Percentiles rank a stretch among this genome's conserved stretches.
Evolutionary conservation across 2,797 vertebrate species (phyloP).

Genomic region (Smutsia gigantea): DNA sequence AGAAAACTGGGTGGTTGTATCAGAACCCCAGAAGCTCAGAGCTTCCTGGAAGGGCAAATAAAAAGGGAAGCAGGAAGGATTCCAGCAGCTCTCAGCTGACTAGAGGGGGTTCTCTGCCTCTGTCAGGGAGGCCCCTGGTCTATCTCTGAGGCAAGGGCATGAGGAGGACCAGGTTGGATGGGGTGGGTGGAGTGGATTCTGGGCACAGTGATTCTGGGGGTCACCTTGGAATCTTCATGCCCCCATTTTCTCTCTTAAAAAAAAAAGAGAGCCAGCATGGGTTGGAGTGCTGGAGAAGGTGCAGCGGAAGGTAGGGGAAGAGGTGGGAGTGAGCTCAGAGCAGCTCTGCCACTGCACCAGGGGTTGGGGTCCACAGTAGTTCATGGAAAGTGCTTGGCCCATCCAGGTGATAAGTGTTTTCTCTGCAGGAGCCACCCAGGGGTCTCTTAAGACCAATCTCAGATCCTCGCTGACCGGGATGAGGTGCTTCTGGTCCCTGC

Average conservation of each 20-base stretch:
- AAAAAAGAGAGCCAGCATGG: background rate
- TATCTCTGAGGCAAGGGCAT: background rate
- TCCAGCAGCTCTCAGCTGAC: no score
- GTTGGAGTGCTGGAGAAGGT: background rate
- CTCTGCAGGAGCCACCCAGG: background rate
- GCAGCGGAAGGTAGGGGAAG: accelerated
- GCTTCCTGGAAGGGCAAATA: background rate
- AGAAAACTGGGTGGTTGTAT: background rate
- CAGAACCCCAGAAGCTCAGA: background rate
- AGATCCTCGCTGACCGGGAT: background rate
- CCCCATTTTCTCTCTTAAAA: background rate
- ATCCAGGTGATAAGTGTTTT: background rate
- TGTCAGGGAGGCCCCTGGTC: background rate
- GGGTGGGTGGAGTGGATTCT: background rate
- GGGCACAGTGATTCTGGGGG: background rate
- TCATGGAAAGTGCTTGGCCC: background rate
- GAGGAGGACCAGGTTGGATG: background rate
- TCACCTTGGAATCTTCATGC: no score
- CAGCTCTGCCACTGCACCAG: accelerated
- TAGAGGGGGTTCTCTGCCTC: background rate
- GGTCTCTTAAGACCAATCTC: background rate
- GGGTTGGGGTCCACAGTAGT: background rate
- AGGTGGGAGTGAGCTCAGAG: background rate
- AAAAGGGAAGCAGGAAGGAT: background rate
- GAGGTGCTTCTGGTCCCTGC: background rate